These are phyloP conservation scores for Drosophila eohydei DNA, from an alignment of 2,888 invertebrate genomes.

Conservation along the genomic window DNA sequence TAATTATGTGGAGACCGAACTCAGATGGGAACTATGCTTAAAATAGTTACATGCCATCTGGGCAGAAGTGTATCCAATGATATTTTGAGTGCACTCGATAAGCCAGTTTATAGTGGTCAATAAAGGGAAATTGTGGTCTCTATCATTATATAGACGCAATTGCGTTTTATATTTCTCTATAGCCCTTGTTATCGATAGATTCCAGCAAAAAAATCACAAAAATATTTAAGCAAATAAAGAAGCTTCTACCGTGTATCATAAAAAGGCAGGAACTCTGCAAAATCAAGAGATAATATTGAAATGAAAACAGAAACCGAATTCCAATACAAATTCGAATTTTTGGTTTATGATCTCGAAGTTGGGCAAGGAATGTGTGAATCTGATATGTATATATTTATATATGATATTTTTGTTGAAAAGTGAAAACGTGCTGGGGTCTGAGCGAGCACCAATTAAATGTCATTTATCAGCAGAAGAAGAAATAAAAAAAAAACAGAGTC, in stretches of 20 bases:
- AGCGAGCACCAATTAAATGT: conserved; percentile 72
- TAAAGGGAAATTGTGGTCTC: conserved; percentile 23
- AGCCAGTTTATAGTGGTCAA: conserved; percentile 20
- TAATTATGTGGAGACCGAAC: conserved; percentile 5
- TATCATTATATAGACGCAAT: conserved; percentile 45
- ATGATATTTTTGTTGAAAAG: conserved; percentile 24
- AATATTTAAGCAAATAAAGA: conserved; percentile 65
- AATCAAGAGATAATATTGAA: conserved; percentile 31
- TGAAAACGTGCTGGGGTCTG: conserved; percentile 65
- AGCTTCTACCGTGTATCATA: conserved; percentile 57
- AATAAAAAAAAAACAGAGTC: conserved; percentile 46
- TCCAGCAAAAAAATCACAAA: conserved; percentile 60
- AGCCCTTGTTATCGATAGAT: conserved; percentile 32
- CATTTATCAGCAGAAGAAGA: conserved; percentile 72
- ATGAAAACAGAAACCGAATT: neutral
- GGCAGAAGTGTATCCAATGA: conserved; percentile 15
- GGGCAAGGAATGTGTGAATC: conserved; percentile 2
- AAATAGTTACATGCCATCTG: conserved; percentile 1
- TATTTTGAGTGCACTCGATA: conserved; percentile 21
- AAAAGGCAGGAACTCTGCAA: conserved; percentile 22
- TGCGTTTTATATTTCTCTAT: conserved; percentile 20
- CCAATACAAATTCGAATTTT: conserved; percentile 10
- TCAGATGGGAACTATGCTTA: conserved; percentile 15
- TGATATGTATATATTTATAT: neutral
- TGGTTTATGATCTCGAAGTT: conserved; percentile 34